phyloP scores from a whole-genome alignment of 1,140 invertebrate genomes.

The Scaptomyza graminum region DNA sequence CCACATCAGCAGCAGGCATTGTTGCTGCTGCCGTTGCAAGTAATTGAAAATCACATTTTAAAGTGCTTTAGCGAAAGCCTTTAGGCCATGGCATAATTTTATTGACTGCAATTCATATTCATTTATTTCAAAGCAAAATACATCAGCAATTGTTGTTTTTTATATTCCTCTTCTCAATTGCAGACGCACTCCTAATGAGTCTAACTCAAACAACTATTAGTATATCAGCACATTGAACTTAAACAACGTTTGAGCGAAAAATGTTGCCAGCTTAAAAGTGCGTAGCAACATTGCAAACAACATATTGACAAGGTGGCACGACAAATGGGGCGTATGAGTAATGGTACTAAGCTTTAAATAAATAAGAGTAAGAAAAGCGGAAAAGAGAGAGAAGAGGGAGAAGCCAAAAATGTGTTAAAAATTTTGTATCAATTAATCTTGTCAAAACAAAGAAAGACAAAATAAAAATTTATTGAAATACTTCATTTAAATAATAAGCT shows the following conservation, averaged over 20 bases:
- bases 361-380: not conserved
- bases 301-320: conserved; percentile 3
- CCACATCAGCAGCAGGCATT: conserved; percentile 44
- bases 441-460: not conserved
- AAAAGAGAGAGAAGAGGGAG: not conserved
- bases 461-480: not conserved
- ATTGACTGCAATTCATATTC: conserved; percentile 74
- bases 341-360: not conserved
- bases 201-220: conserved; percentile 4
- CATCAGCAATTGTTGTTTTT: conserved; percentile 29
- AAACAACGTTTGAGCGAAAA: conserved; percentile 3
- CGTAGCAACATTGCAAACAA: conserved; percentile 29
- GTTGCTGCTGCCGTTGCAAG: conserved; percentile 44
- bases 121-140: conserved; percentile 64
- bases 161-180: not conserved
- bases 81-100: conserved; percentile 67
- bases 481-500: too few relatives aligned
- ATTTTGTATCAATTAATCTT: too few relatives aligned
- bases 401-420: too few relatives aligned
- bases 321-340: not conserved
- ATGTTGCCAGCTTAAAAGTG: conserved; percentile 25
- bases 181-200: conserved; percentile 31
- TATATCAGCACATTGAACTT: not conserved
- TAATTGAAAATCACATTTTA: conserved; percentile 67
- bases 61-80: conserved; percentile 48